phyloP scores from a whole-genome alignment of 2,888 invertebrate genomes.

The Alcis repandata region DNA sequence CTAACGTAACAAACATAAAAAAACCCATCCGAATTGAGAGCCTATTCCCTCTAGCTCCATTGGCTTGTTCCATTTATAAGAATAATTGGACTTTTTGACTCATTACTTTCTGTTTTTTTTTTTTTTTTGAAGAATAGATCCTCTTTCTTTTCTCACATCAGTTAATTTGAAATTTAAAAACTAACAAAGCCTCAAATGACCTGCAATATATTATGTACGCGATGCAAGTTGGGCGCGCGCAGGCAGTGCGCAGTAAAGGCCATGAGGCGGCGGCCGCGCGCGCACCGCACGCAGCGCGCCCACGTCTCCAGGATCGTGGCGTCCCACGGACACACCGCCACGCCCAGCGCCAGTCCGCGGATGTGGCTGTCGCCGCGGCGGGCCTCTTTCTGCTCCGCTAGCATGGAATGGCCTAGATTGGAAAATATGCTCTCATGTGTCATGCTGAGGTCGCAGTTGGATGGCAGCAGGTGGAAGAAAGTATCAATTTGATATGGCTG shows the following conservation, averaged over 20 bases:
- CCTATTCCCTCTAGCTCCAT: too few species aligned
- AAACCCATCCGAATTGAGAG: too few species aligned
- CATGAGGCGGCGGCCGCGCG: conserved; percentile 65
- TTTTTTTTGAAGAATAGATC: too few species aligned
- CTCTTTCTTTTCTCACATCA: too few species aligned
- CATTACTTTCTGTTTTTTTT: too few species aligned
- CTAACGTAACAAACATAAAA: too few species aligned
- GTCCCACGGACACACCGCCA: conserved; percentile 75
- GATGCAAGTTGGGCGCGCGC: conserved; percentile 72
- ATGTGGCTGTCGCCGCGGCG: conserved; percentile 68
- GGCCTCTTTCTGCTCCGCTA: conserved; percentile 74
- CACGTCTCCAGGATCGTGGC: conserved; percentile 71
- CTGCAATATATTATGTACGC: conserved; percentile 75
- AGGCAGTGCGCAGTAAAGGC: conserved; percentile 76
- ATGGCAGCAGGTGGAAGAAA: too few species aligned
- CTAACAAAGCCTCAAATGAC: too few species aligned
- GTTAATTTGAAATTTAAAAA: too few species aligned
- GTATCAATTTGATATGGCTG: too few species aligned
- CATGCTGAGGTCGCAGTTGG: neutral
- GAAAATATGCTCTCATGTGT: neutral
- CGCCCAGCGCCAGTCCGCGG: conserved; percentile 72
- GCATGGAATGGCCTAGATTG: conserved; percentile 81
- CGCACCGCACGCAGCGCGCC: conserved; percentile 72
- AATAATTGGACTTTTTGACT: too few species aligned
- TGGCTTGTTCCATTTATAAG: too few species aligned